These are phyloP conservation scores for Lerista edwardsae DNA, from an alignment of 2,797 vertebrate genomes.

Conservation along the genomic window DNA sequence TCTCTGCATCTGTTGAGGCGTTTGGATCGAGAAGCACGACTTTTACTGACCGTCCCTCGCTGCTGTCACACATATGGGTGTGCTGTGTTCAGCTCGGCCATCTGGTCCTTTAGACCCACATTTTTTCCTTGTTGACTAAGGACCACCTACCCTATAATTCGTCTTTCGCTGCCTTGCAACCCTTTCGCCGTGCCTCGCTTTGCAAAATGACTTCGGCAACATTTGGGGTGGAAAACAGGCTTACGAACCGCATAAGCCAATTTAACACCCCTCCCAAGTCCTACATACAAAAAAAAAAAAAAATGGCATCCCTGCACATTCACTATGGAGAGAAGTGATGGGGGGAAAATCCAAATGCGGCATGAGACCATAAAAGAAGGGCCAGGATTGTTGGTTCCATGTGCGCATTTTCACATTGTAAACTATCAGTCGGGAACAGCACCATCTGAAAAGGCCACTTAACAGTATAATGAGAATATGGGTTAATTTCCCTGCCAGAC, in stretches of 20 bases:
- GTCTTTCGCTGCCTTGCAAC: slow-evolving; percentile 56
- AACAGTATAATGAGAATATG: slow-evolving; percentile 43
- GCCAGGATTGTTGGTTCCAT: slow-evolving; percentile 34
- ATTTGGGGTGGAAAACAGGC: slow-evolving; percentile 10
- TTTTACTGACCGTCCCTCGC: slow-evolving; percentile 75
- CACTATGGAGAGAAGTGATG: not conserved
- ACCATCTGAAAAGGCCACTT: slow-evolving; percentile 39
- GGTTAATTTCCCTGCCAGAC: slow-evolving; percentile 51
- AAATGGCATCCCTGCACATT: not conserved
- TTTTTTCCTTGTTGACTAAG: slow-evolving; percentile 77
- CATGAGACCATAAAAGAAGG: not conserved
- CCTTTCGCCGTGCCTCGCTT: slow-evolving; percentile 55
- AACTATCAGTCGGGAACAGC: slow-evolving; percentile 25
- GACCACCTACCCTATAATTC: slow-evolving; percentile 72
- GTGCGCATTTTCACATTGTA: slow-evolving; percentile 42
- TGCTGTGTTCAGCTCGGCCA: slow-evolving; percentile 78
- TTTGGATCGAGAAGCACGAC: slow-evolving; percentile 81
- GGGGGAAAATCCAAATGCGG: slow-evolving; percentile 17
- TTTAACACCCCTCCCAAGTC: slow-evolving; percentile 27
- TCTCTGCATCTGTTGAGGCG: slow-evolving; percentile 80
- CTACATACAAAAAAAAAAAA: not conserved
- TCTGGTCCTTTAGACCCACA: slow-evolving; percentile 76
- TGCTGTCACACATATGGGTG: slow-evolving; percentile 80
- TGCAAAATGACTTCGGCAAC: slow-evolving; percentile 33
- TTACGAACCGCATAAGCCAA: slow-evolving; percentile 48